Percentiles rank a stretch among this genome's conserved stretches.
Conservation (phyloP, 2,797 vertebrate genomes). For the Helostoma temminkii region DNA sequence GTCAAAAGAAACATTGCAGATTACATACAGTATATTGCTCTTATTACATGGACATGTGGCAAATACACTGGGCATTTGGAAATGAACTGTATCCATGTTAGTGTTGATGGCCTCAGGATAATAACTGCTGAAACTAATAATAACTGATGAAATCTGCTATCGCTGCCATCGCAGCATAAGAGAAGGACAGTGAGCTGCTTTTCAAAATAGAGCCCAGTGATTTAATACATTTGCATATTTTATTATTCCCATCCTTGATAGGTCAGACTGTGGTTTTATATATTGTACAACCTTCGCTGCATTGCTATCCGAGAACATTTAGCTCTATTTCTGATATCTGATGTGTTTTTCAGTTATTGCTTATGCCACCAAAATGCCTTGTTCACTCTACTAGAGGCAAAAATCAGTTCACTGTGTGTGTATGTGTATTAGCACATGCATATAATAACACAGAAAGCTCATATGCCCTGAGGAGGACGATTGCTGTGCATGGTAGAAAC, state of each 20-base stretch:
- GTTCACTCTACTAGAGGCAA: slow-evolving; percentile 18
- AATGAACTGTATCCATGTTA: slow-evolving; percentile 10
- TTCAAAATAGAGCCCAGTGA: slow-evolving; percentile 5
- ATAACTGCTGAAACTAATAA: slow-evolving; percentile 17
- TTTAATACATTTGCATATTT: slow-evolving; percentile 18
- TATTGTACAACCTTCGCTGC: slow-evolving; percentile 22
- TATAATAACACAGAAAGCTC: slow-evolving; percentile 25
- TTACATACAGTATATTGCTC: background rate
- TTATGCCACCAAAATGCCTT: background rate
- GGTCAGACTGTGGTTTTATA: slow-evolving; percentile 10
- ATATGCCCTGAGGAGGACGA: slow-evolving; percentile 42
- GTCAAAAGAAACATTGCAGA: slow-evolving; percentile 3
- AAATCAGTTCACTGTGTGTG: background rate
- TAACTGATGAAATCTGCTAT: slow-evolving; percentile 26
- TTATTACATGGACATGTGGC: background rate
- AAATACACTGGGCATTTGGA: slow-evolving; percentile 12
- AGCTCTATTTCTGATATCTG: slow-evolving; percentile 33
- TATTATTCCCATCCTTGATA: slow-evolving; percentile 4
- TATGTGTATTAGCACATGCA: slow-evolving; percentile 15
- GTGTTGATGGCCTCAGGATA: slow-evolving; percentile 10
- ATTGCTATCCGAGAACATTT: slow-evolving; percentile 20
- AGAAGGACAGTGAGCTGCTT: background rate
- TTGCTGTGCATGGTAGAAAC: slow-evolving; percentile 45
- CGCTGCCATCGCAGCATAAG: background rate
- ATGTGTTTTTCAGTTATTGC: background rate